A percentile compares a stretch with the other conserved stretches of the same genome.
phyloP scores from a whole-genome alignment of 2,888 invertebrate species.

The Horisme vitalbata region DNA sequence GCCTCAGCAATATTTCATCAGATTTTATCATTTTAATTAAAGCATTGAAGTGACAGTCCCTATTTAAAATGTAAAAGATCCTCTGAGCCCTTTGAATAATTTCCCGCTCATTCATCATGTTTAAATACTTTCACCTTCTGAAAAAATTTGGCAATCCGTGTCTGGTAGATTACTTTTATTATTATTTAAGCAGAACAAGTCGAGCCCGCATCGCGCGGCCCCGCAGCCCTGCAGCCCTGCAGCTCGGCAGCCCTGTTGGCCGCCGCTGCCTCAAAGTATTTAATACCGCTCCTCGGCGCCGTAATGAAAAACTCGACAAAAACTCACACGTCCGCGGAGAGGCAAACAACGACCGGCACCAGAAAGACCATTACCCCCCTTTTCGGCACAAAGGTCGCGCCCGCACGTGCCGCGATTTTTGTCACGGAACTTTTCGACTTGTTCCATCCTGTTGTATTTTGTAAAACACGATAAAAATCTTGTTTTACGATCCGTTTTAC shows the following conservation, averaged over 20 bases:
- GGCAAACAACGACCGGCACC: conserved; percentile 17
- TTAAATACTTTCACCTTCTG: conserved; percentile 26
- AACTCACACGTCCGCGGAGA: conserved; percentile 23
- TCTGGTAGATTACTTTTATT: conserved; percentile 28
- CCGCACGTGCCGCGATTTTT: conserved; percentile 28
- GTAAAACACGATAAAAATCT: conserved; percentile 35
- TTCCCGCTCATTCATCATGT: conserved; percentile 26
- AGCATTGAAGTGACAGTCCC: conserved; percentile 19
- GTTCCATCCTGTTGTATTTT: conserved; percentile 34
- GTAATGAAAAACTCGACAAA: conserved; percentile 34
- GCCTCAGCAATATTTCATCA: conserved; percentile 14
- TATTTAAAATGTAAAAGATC: conserved; percentile 23
- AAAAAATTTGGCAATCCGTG: conserved; percentile 24
- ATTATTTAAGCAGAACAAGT: conserved; percentile 23
- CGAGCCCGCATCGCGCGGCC: conserved; percentile 3
- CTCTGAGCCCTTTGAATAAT: conserved; percentile 26
- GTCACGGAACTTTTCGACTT: conserved; percentile 33
- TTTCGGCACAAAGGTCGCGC: conserved; percentile 26
- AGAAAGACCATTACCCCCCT: conserved; percentile 25
- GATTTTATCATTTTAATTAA: conserved; percentile 26
- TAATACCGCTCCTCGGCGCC: conserved; percentile 27
- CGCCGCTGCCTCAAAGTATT: conserved; percentile 28
- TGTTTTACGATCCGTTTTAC: conserved; percentile 33
- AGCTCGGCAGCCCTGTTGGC: neutral
- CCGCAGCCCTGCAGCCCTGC: too few species aligned